phyloP scores from a whole-genome alignment of 2,888 invertebrate genomes.

The Embidobia sp. region DNA sequence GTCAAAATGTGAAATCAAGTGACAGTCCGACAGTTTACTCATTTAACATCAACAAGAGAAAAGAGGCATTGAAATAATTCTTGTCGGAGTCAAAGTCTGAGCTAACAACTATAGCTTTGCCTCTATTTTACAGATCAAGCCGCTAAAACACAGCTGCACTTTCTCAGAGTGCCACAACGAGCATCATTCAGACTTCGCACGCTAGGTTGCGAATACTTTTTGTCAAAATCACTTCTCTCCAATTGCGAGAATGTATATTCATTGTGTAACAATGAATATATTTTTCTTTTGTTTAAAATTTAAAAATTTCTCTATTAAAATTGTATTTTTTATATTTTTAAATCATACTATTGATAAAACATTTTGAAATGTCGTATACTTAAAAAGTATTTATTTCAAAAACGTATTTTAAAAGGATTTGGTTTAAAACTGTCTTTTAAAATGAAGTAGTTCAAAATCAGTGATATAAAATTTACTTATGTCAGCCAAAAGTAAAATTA shows the following conservation, averaged over 20 bases:
- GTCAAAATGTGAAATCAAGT: slow-evolving; percentile 69
- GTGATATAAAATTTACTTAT: too few relatives aligned
- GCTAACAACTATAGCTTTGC: slow-evolving; percentile 64
- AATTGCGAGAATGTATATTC: slow-evolving; percentile 5
- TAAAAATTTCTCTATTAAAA: too few relatives aligned
- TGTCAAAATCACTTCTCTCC: slow-evolving; percentile 22
- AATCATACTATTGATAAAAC: too few relatives aligned
- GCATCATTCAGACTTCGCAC: slow-evolving; percentile 74
- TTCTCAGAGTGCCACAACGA: slow-evolving; percentile 72
- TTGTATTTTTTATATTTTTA: too few relatives aligned
- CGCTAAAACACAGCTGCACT: slow-evolving; percentile 73
- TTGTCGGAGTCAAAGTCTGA: slow-evolving; percentile 65
- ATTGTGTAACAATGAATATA: slow-evolving; percentile 8
- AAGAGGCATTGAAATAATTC: slow-evolving; percentile 73
- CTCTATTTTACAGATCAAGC: slow-evolving; percentile 73
- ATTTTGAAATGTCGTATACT: too few relatives aligned
- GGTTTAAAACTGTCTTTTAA: too few relatives aligned
- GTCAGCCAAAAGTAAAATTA: too few relatives aligned
- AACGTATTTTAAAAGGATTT: too few relatives aligned
- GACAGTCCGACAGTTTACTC: slow-evolving; percentile 79
- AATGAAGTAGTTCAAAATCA: too few relatives aligned
- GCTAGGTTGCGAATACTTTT: slow-evolving; percentile 68
- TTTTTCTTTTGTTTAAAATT: too few relatives aligned
- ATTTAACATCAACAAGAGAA: slow-evolving; percentile 75
- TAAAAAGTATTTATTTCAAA: too few relatives aligned